These are phyloP conservation scores for Pasiphila rectangulata DNA, from an alignment of 2,888 invertebrate species.

Conservation along the genomic window DNA sequence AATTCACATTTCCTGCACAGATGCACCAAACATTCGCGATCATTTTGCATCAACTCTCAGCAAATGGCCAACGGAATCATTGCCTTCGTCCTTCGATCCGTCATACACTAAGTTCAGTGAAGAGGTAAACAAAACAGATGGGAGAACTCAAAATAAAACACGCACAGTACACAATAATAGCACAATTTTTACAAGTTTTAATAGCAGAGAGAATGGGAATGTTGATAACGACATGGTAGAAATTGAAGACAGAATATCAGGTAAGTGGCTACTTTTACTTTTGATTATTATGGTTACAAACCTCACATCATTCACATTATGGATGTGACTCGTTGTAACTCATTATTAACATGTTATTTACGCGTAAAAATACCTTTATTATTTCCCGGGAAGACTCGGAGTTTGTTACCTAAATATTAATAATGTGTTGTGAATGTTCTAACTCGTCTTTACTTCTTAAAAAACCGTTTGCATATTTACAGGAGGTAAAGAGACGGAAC, in stretches of 20 bases:
- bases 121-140: constrained; percentile 4
- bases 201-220: neutral
- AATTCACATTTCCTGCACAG: constrained; percentile 15
- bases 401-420: too few relatives aligned
- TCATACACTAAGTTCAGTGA: constrained; percentile 12
- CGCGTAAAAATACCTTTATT: too few relatives aligned
- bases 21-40: constrained; percentile 10
- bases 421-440: too few relatives aligned
- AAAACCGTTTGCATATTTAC: neutral
- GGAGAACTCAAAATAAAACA: neutral
- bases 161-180: neutral
- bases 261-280: constrained; percentile 17
- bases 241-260: constrained; percentile 28
- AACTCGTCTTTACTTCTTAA: too few relatives aligned
- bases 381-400: too few relatives aligned
- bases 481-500: constrained; percentile 66
- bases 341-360: too few relatives aligned
- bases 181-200: neutral
- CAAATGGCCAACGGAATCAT: neutral
- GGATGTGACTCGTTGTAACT: too few relatives aligned
- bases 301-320: too few relatives aligned
- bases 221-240: neutral
- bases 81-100: neutral
- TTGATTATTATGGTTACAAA: too few relatives aligned
- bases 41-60: constrained; percentile 12